These are phyloP conservation scores for Acleris sparsana DNA, from an alignment of 2,888 invertebrate genomes.

Conservation along the genomic window DNA sequence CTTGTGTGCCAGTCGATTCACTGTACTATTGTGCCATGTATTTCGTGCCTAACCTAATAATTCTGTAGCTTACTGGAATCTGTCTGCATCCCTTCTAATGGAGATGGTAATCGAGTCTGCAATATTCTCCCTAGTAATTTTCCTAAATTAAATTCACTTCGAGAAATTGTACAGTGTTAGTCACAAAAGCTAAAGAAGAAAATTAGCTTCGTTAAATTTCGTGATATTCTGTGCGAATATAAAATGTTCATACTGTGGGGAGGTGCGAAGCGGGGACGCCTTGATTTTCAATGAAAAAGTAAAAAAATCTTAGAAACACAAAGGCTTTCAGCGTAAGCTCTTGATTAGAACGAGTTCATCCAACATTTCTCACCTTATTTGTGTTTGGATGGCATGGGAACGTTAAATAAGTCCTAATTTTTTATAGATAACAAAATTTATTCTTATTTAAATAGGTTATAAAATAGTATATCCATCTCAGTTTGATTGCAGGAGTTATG, in stretches of 20 bases:
- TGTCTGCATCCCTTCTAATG: background rate
- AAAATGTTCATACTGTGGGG: constrained; percentile 38
- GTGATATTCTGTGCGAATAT: constrained; percentile 19
- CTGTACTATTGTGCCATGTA: constrained; percentile 5
- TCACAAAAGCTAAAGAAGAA: constrained; percentile 29
- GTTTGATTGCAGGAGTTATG: constrained; percentile 50
- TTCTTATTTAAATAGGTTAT: constrained; percentile 61
- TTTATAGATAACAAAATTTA: constrained; percentile 61
- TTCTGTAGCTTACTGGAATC: constrained; percentile 11
- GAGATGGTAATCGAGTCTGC: background rate
- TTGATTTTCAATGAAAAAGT: constrained; percentile 43
- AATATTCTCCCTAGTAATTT: constrained; percentile 1
- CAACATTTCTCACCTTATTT: constrained; percentile 71
- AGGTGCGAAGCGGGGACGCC: constrained; percentile 58
- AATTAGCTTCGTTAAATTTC: constrained; percentile 23
- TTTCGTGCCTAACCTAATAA: constrained; percentile 2
- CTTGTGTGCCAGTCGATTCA: constrained; percentile 22
- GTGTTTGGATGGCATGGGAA: constrained; percentile 47
- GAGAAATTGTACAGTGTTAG: constrained; percentile 24
- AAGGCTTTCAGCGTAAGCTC: constrained; percentile 49
- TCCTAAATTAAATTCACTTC: constrained; percentile 14
- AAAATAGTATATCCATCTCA: constrained; percentile 59
- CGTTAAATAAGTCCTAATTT: constrained; percentile 49
- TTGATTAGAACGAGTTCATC: constrained; percentile 41
- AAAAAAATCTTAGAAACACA: constrained; percentile 33